Conservation (phyloP, 2,888 invertebrate genomes). For the Clostera curtula region DNA sequence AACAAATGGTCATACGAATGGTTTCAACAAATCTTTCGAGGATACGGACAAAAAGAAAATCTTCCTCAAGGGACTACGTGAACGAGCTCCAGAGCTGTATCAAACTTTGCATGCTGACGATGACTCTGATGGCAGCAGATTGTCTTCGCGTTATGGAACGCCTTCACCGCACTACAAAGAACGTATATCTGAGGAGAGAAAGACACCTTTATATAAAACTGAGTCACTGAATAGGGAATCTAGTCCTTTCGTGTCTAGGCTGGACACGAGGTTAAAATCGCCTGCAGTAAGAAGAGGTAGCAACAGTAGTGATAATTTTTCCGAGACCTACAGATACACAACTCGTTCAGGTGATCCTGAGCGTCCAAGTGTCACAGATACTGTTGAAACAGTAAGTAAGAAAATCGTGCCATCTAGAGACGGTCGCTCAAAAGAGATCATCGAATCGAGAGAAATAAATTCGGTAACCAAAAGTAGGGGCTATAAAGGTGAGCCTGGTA, state of each 20-base stretch:
- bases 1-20: constrained; percentile 65
- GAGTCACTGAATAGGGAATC: constrained; percentile 64
- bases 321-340: constrained; percentile 81
- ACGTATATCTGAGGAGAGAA: constrained; percentile 59
- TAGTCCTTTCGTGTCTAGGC: constrained; percentile 62
- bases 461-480: constrained; percentile 79
- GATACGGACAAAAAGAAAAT: constrained; percentile 78
- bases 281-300: constrained; percentile 77
- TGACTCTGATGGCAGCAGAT: constrained; percentile 65
- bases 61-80: constrained; percentile 80
- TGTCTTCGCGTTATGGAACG: constrained; percentile 60
- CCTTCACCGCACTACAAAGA: constrained; percentile 69
- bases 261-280: constrained; percentile 60
- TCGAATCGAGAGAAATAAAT: constrained; percentile 81
- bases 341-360: constrained; percentile 79
- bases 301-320: constrained; percentile 81
- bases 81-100: constrained; percentile 82
- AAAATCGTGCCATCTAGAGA: constrained; percentile 79
- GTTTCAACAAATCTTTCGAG: constrained; percentile 58
- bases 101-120: constrained; percentile 81
- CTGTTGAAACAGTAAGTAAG: constrained; percentile 80
- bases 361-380: constrained; percentile 81
- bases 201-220: constrained; percentile 61
- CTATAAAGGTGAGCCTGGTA: constrained; percentile 62
- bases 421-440: constrained; percentile 79